phyloP scores from a whole-genome alignment of 2,888 invertebrate genomes.

The Cryptops parisi region DNA sequence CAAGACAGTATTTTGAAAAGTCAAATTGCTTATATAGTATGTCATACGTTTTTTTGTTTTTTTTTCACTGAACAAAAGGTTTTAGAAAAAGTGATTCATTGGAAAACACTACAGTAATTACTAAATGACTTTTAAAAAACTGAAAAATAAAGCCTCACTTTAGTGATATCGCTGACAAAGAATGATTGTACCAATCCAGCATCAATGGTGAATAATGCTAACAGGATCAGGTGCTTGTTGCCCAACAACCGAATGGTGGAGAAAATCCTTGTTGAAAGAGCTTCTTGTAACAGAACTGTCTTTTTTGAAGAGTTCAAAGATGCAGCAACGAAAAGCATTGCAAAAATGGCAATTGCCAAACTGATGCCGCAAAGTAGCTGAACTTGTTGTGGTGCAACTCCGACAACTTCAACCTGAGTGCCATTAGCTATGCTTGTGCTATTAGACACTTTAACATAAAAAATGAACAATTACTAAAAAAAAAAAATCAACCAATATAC shows the following conservation, averaged over 20 bases:
- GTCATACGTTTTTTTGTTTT: no score
- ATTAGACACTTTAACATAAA: no score
- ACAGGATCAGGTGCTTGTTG: conserved; percentile 81
- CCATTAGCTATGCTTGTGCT: no score
- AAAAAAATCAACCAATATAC: no score
- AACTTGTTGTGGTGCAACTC: not conserved
- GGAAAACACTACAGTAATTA: no score
- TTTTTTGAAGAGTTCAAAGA: not conserved
- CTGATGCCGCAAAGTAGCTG: not conserved
- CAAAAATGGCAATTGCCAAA: not conserved
- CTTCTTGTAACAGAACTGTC: not conserved
- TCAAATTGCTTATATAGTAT: no score
- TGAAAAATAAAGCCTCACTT: conserved; percentile 25
- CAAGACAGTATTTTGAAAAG: no score
- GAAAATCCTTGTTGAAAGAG: not conserved
- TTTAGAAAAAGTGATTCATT: no score
- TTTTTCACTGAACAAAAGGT: no score
- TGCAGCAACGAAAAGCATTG: conserved; percentile 10
- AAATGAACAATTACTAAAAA: no score
- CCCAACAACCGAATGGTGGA: conserved; percentile 60
- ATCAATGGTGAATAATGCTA: conserved; percentile 90
- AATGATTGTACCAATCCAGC: conserved; percentile 97
- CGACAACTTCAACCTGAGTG: no score
- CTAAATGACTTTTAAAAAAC: no score
- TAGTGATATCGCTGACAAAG: conserved; percentile 56